Percentiles rank a stretch among this genome's conserved stretches.
Conservation (phyloP, 2,113 vertebrate species). For the Phalacrocorax carbo region DNA sequence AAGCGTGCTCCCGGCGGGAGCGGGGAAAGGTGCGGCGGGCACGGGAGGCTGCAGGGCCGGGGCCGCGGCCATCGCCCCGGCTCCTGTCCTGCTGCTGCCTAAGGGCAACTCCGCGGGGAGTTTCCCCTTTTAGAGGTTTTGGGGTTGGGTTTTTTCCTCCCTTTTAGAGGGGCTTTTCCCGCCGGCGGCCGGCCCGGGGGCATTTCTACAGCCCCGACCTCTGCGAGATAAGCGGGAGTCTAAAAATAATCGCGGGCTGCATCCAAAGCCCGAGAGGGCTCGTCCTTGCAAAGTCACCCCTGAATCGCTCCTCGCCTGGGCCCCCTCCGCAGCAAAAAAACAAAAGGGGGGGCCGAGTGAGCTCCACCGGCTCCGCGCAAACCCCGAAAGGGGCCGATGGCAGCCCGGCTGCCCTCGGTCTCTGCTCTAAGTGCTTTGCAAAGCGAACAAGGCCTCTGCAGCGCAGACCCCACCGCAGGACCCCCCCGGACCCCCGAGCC, state of each 20-base stretch:
- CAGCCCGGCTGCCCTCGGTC: neutral
- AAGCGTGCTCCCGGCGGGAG: neutral
- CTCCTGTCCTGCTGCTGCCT: neutral
- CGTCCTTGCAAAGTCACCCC: neutral
- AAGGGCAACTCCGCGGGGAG: neutral
- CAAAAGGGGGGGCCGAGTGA: neutral
- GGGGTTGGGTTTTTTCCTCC: neutral
- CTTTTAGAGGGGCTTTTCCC: neutral
- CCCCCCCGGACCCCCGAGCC: too few relatives aligned
- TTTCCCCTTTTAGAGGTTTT: neutral
- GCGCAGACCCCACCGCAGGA: neutral
- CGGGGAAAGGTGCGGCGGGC: neutral
- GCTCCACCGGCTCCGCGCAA: accelerated
- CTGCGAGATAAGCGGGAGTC: neutral
- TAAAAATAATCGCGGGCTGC: slow-evolving; percentile 27
- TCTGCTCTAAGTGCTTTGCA: neutral
- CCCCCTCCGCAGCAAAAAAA: neutral
- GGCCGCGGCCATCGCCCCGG: neutral
- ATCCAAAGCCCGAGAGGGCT: neutral
- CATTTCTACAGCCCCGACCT: neutral
- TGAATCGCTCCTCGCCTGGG: neutral
- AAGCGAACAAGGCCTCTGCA: neutral
- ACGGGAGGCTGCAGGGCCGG: neutral
- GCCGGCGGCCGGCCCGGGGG: accelerated
- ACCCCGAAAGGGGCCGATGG: neutral